A percentile compares a stretch with the other conserved stretches of the same genome.
phyloP scores from a whole-genome alignment of 2,113 vertebrate genomes.

The Gallinago undulata region DNA sequence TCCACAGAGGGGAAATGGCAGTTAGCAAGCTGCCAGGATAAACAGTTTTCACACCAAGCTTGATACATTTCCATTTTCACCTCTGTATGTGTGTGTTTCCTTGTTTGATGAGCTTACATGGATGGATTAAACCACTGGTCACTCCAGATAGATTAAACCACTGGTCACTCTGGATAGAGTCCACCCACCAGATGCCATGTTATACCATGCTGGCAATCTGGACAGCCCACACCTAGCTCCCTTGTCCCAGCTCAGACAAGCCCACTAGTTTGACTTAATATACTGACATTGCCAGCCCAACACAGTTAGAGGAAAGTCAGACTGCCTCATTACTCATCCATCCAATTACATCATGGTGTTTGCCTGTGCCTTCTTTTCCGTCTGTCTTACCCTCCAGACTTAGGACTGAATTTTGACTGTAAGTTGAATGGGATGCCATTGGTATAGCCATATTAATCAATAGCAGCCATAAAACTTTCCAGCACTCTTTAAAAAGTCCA shows the following conservation, averaged over 20 bases:
- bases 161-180: not conserved
- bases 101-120: not conserved
- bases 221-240: not conserved
- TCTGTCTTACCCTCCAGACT: not conserved
- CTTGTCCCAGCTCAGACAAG: not conserved
- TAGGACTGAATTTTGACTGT: constrained; percentile 18
- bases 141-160: not conserved
- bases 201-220: not conserved
- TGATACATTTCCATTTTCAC: constrained; percentile 42
- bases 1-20: not conserved
- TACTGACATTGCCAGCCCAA: not conserved
- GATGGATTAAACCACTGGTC: not conserved
- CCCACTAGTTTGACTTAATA: not conserved
- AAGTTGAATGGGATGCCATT: constrained; percentile 22
- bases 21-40: constrained; percentile 35
- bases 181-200: not conserved
- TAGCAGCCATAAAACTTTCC: constrained; percentile 39
- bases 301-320: constrained; percentile 7
- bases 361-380: constrained; percentile 2
- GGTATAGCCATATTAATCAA: constrained; percentile 38
- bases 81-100: not conserved
- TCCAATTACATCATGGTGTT: constrained; percentile 42
- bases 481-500: constrained; percentile 3
- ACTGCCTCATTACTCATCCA: constrained; percentile 13
- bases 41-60: constrained; percentile 7